These are phyloP conservation scores for Camponotus vicinus DNA, from an alignment of 1,140 invertebrate genomes.

Conservation along the genomic window DNA sequence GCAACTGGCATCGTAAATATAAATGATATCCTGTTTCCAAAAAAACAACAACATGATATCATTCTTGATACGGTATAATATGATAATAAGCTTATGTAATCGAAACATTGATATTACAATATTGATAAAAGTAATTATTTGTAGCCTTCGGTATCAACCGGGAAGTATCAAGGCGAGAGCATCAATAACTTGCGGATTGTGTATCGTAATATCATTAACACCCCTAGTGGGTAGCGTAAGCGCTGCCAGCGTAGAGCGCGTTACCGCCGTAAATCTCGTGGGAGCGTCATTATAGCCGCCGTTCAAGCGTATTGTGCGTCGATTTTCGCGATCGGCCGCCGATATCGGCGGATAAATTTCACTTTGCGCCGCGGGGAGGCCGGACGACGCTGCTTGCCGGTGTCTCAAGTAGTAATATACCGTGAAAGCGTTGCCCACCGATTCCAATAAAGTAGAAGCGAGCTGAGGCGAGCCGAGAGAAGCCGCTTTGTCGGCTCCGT, in stretches of 20 bases:
- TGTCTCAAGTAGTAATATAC: constrained; percentile 49
- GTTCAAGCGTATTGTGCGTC: constrained; percentile 56
- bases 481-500: constrained; percentile 56
- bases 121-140: neutral
- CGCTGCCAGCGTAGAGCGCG: constrained; percentile 26
- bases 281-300: constrained; percentile 53
- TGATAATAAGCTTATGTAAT: neutral
- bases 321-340: constrained; percentile 56
- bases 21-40: neutral
- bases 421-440: constrained; percentile 60
- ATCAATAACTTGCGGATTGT: constrained; percentile 17
- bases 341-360: constrained; percentile 61
- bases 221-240: constrained; percentile 19
- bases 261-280: constrained; percentile 55
- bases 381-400: constrained; percentile 9
- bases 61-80: neutral
- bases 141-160: neutral
- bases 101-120: neutral
- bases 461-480: constrained; percentile 8
- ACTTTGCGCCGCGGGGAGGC: constrained; percentile 59
- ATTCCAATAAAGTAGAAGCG: constrained; percentile 59
- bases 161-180: constrained; percentile 27
- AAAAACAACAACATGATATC: neutral
- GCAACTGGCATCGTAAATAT: neutral
- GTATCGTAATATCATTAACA: constrained; percentile 54